Percentiles rank a stretch among this genome's conserved stretches.
Conservation (phyloP, 1,140 invertebrate species). For the Drosophila lacertosa region DNA sequence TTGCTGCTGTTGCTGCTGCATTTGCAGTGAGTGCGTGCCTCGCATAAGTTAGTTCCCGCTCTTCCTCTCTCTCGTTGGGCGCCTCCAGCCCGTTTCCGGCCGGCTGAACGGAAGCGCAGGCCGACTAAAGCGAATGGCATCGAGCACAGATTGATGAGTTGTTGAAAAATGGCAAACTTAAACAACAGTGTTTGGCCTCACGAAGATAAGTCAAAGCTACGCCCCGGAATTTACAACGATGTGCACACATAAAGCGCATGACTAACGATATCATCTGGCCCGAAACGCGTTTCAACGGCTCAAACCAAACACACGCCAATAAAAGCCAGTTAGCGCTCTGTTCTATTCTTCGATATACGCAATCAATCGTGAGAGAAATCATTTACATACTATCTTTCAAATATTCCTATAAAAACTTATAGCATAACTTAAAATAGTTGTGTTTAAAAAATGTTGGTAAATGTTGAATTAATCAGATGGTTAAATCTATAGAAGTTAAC, state of each 20-base stretch:
- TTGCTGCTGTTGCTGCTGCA: constrained; percentile 80
- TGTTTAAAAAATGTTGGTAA: too few species aligned
- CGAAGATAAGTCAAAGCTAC: constrained; percentile 33
- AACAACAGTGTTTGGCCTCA: constrained; percentile 53
- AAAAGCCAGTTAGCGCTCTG: not conserved
- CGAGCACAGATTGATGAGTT: constrained; percentile 79
- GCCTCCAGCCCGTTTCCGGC: not conserved
- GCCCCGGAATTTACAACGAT: constrained; percentile 50
- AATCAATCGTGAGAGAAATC: too few species aligned
- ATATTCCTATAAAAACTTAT: too few species aligned
- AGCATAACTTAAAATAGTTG: too few species aligned
- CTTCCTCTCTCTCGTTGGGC: not conserved
- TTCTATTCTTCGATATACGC: constrained; percentile 5
- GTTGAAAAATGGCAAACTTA: constrained; percentile 82
- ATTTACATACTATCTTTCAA: too few species aligned
- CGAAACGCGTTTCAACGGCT: not conserved
- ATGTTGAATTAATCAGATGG: too few species aligned
- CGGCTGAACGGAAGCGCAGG: constrained; percentile 44
- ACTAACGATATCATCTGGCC: constrained; percentile 31
- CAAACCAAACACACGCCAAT: constrained; percentile 16
- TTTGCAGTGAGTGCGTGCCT: constrained; percentile 80
- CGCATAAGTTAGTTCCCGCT: constrained; percentile 66
- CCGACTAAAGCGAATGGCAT: constrained; percentile 55
- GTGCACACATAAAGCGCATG: constrained; percentile 33
- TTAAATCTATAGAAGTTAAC: too few species aligned